A percentile compares a stretch with the other conserved stretches of the same genome.
Evolutionary conservation across 2,888 invertebrate species (phyloP).

Genomic region (Taenaris catops): DNA sequence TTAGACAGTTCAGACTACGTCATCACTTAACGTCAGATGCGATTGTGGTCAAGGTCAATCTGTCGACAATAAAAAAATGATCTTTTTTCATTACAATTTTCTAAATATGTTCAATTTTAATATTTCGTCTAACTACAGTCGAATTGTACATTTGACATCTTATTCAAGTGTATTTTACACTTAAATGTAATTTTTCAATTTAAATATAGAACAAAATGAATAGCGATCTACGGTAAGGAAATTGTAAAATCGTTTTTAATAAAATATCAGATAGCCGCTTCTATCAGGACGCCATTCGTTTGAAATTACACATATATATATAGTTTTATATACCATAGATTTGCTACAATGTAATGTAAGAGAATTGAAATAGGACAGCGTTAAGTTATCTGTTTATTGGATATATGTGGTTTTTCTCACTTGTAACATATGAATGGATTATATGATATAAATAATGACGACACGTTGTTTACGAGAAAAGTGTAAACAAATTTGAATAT

Average conservation of each 20-base stretch:
- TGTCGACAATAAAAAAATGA: too few species aligned
- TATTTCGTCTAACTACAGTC: too few species aligned
- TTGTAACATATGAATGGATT: slow-evolving; percentile 26
- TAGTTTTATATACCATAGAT: slow-evolving; percentile 29
- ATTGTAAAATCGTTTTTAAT: slow-evolving; percentile 27
- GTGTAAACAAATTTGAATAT: slow-evolving; percentile 15
- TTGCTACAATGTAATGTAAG: slow-evolving; percentile 28
- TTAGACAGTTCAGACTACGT: too few species aligned
- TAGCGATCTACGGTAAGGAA: slow-evolving; percentile 29
- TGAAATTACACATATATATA: slow-evolving; percentile 26
- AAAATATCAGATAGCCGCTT: slow-evolving; percentile 25
- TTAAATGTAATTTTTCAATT: slow-evolving; percentile 30
- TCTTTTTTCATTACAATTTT: too few species aligned
- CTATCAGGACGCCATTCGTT: slow-evolving; percentile 20
- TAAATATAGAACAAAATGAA: slow-evolving; percentile 30
- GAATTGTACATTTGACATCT: slow-evolving; percentile 26
- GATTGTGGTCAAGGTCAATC: too few species aligned
- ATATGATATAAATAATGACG: slow-evolving; percentile 15
- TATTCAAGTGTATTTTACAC: slow-evolving; percentile 31
- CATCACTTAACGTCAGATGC: too few species aligned
- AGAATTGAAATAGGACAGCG: slow-evolving; percentile 23
- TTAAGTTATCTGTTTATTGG: slow-evolving; percentile 25
- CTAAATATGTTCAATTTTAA: too few species aligned
- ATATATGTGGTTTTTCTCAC: slow-evolving; percentile 25
- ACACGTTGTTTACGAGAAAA: slow-evolving; percentile 11